A percentile compares a stretch with the other conserved stretches of the same genome.
phyloP scores from a whole-genome alignment of 2,888 invertebrate species.

The Trachelus troglodyta region DNA sequence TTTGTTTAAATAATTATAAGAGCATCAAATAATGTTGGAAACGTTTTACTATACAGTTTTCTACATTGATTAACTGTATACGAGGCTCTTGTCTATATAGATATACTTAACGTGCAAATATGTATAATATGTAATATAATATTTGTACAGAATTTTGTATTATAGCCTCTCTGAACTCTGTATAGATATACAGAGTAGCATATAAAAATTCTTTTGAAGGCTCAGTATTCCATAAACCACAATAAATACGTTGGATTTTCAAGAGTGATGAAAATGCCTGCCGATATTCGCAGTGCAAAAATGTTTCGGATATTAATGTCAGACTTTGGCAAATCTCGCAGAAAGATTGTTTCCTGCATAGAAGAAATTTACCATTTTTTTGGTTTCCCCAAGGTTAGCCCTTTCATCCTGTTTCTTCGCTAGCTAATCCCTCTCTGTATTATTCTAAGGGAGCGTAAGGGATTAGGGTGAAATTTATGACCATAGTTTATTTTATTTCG shows the following conservation, averaged over 20 bases:
- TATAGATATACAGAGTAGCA: background rate
- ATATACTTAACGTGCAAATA: background rate
- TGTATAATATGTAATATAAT: background rate
- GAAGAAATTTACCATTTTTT: background rate
- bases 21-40: background rate
- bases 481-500: background rate
- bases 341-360: background rate
- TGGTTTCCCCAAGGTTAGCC: background rate
- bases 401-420: background rate
- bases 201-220: background rate
- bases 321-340: background rate
- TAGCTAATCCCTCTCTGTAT: background rate
- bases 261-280: background rate
- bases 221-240: background rate
- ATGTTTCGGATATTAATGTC: background rate
- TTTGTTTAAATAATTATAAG: background rate
- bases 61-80: background rate
- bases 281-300: background rate
- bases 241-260: background rate
- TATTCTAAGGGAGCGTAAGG: background rate
- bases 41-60: background rate
- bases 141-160: background rate
- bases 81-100: background rate
- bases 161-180: background rate
- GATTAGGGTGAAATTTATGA: background rate